Evolutionary conservation across 2,113 vertebrate genomes (phyloP).

Genomic region (Phalacrocorax pelagicus): DNA sequence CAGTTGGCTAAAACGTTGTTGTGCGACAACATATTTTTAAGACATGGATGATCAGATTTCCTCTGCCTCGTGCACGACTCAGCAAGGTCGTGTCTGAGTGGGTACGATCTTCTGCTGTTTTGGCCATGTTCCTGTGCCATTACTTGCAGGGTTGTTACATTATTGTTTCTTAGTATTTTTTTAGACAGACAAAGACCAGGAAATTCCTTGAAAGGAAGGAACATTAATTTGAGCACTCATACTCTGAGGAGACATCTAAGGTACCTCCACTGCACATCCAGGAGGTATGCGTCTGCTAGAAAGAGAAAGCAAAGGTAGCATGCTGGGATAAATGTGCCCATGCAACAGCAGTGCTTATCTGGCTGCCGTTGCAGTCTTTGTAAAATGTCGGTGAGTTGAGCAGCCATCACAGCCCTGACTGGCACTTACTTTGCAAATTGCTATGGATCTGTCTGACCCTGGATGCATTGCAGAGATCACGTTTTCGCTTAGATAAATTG

Average conservation of each 20-base stretch:
- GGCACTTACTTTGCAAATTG: not conserved
- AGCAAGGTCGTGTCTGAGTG: not conserved
- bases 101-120: not conserved
- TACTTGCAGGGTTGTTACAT: not conserved
- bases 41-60: not conserved
- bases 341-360: not conserved
- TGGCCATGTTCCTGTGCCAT: not conserved
- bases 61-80: accelerated
- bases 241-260: not conserved
- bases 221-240: not conserved
- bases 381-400: not conserved
- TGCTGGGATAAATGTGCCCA: not conserved
- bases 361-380: not conserved
- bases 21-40: not conserved
- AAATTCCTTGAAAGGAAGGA: not conserved
- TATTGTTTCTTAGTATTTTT: not conserved
- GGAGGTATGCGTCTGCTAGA: not conserved
- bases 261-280: not conserved
- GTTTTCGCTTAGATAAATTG: conserved; percentile 20
- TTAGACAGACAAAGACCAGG: not conserved
- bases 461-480: not conserved
- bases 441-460: not conserved
- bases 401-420: not conserved
- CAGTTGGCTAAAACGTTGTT: not conserved
- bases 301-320: not conserved